Conservation (phyloP, 2,797 vertebrate genomes). For the Phataginus tetradactyla region DNA sequence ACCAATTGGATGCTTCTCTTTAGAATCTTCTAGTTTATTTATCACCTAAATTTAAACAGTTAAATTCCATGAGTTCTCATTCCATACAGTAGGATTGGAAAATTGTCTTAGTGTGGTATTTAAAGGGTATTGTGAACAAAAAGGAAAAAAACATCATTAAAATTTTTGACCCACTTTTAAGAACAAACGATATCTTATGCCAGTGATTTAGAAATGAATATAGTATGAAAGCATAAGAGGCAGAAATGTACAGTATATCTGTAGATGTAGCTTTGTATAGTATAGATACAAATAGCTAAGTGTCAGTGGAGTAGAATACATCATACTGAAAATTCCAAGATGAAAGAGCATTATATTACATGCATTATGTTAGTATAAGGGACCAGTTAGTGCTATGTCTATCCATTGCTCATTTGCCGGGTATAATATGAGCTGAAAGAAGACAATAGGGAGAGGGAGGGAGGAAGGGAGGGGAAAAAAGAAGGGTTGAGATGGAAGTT, state of each 20-base stretch:
- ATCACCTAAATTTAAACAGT: slow-evolving; percentile 39
- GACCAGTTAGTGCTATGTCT: neutral
- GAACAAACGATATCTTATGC: slow-evolving; percentile 16
- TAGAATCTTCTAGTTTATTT: slow-evolving; percentile 6
- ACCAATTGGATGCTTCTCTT: neutral
- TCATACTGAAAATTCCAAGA: neutral
- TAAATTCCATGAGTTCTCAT: neutral
- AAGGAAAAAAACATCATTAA: neutral
- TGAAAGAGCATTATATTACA: neutral
- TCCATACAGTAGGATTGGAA: neutral
- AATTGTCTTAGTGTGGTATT: neutral
- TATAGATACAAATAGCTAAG: neutral
- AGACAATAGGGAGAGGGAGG: neutral
- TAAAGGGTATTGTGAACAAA: neutral
- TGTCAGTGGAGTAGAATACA: neutral
- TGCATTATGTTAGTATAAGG: neutral
- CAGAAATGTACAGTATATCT: neutral
- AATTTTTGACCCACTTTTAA: slow-evolving; percentile 5
- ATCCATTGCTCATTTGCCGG: neutral
- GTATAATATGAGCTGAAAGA: neutral
- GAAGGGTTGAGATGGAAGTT: neutral
- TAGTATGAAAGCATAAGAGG: neutral
- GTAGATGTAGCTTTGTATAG: neutral
- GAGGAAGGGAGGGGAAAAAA: neutral
- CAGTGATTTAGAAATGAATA: neutral